Evolutionary conservation across 2,797 vertebrate species (phyloP).

Genomic region (Gorsachius magnificus): DNA sequence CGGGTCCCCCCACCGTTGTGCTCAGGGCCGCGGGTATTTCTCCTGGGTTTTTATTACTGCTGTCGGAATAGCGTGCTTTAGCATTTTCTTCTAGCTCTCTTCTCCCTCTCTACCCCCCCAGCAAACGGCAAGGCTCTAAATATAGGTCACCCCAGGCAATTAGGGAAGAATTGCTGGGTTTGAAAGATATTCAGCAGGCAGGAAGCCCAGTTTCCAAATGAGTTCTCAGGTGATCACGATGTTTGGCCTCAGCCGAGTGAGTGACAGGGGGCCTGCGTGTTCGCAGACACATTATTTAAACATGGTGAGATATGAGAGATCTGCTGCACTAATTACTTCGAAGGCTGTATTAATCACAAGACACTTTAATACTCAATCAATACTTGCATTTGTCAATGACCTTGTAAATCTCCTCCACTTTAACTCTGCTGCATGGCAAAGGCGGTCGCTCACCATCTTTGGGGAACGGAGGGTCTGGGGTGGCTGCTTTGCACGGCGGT

Average conservation of each 20-base stretch:
- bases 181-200: slow-evolving; percentile 73
- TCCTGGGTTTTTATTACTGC: neutral
- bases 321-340: slow-evolving; percentile 73
- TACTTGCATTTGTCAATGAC: slow-evolving; percentile 72
- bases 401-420: slow-evolving; percentile 72
- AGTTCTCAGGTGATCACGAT: slow-evolving; percentile 79
- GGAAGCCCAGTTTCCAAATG: slow-evolving; percentile 80
- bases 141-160: slow-evolving; percentile 78
- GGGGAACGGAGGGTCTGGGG: neutral
- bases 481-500: neutral
- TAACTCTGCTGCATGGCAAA: slow-evolving; percentile 22
- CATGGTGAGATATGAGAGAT: slow-evolving; percentile 67
- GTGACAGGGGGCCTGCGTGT: slow-evolving; percentile 75
- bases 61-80: slow-evolving; percentile 31
- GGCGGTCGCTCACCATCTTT: neutral
- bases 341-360: slow-evolving; percentile 76
- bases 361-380: slow-evolving; percentile 78
- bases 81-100: slow-evolving; percentile 54
- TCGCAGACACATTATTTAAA: slow-evolving; percentile 79
- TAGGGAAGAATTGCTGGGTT: slow-evolving; percentile 72
- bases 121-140: slow-evolving; percentile 68
- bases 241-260: slow-evolving; percentile 82
- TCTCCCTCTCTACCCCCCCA: slow-evolving; percentile 23
- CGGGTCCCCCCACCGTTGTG: slow-evolving; percentile 16
- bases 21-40: neutral